Base-by-base conservation (phyloP, 2,888 invertebrate genomes). In the Hyles lineata region DNA sequence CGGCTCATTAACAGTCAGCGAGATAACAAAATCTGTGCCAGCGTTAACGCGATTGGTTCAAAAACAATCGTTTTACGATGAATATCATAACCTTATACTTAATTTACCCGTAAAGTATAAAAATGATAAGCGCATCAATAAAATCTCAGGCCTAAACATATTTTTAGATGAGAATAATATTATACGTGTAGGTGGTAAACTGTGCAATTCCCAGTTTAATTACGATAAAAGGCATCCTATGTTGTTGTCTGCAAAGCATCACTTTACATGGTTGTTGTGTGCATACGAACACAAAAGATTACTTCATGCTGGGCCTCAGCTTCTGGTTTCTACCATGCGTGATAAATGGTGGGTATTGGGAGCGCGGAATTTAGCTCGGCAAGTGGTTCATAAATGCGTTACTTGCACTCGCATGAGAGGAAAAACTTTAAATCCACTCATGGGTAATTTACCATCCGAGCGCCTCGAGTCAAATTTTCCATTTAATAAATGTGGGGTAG, bases 221-320 rank as follows among this genome's bases (percentile, higher is more conserved):
- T 74, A 77, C 35, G 50, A 77, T 69, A 77, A 78, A 62, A 78
- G 75, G 60, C 79, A 82, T 71, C 82, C 79, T 7, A 71, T 79
- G n/a, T 63, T 80, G 61, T 23, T 80, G n/a, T 74, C 63, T 29
- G 35, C 55, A 6, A 78, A 77, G 74, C 80, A 80, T 74, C 43
- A n/a, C n/a, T 78, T 79, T 70, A 72, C 77, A 5, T 5, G 17
- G 17, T 50, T 79, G 25, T 23, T 80, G 11, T 79, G 77, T 73
- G 59, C 43, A 1, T 17, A 77, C 59, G 73, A 77, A 62, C 78
- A 80, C 23, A 70, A 70, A 19, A 58, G n/a, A 8, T 63, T 77
- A 17, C 19, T 77, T 3, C 80, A 80, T 50, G 76, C 70, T 1
- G 76, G 76, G 0, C 79, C 80, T 9, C 77, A 77, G 15, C 25